Conservation (phyloP, 1,140 invertebrate genomes). For the Pemphigus obesinymphae region DNA sequence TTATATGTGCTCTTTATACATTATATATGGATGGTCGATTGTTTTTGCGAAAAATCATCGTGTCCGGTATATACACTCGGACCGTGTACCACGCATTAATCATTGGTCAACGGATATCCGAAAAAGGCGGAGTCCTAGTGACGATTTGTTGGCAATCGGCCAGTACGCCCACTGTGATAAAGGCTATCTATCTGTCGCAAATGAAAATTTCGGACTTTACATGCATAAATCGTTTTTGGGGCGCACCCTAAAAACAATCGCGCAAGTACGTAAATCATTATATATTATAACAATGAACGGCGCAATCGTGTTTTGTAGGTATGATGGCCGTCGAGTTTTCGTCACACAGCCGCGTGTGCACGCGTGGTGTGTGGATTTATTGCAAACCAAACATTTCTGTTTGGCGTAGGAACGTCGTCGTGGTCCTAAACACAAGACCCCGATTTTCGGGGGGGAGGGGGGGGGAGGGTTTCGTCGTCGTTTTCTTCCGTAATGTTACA, state of each 20-base stretch:
- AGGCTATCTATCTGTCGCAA: not conserved
- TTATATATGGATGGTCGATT: too few species aligned
- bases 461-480: too few species aligned
- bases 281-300: not conserved
- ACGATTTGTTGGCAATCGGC: constrained; percentile 15
- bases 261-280: not conserved
- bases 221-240: not conserved
- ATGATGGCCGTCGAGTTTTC: not conserved
- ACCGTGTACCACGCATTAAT: not conserved
- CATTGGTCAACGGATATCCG: constrained; percentile 14
- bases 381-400: not conserved
- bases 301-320: not conserved
- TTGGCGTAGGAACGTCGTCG: too few species aligned
- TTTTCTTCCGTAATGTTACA: not conserved
- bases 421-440: not conserved
- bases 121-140: constrained; percentile 4
- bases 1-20: too few species aligned
- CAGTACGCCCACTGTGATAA: not conserved
- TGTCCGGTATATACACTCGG: not conserved
- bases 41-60: not conserved
- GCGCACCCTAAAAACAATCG: not conserved
- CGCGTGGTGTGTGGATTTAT: not conserved
- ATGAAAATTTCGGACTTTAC: constrained; percentile 7
- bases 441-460: too few species aligned
- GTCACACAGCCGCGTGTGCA: not conserved